A percentile compares a stretch with the other conserved stretches of the same genome.
These are phyloP conservation scores for Amorpha juglandis DNA, from an alignment of 2,888 invertebrate genomes.

Conservation along the genomic window DNA sequence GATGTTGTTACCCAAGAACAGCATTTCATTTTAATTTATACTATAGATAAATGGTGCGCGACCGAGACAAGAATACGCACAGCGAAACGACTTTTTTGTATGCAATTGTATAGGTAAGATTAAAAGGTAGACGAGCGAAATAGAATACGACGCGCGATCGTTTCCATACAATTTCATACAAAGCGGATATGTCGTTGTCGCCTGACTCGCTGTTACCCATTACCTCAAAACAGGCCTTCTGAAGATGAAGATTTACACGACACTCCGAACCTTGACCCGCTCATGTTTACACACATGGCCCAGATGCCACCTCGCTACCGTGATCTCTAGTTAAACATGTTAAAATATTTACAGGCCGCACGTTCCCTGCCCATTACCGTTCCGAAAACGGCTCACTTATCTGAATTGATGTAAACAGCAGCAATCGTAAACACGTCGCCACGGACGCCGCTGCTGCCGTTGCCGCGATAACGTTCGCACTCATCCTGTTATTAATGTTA, in stretches of 20 bases:
- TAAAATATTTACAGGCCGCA: conserved; percentile 9
- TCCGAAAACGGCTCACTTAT: conserved; percentile 30
- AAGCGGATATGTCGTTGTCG: too few species aligned
- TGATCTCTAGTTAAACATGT: neutral
- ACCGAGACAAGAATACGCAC: too few species aligned
- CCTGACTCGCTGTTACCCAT: neutral
- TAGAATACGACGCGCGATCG: too few species aligned
- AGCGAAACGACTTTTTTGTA: too few species aligned
- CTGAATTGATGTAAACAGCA: conserved; percentile 31
- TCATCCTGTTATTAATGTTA: conserved; percentile 35
- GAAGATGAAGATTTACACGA: neutral
- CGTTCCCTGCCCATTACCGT: neutral
- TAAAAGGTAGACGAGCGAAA: too few species aligned
- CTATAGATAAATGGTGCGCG: too few species aligned
- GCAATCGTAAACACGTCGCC: conserved; percentile 36
- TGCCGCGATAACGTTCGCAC: conserved; percentile 34
- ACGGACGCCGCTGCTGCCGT: conserved; percentile 15
- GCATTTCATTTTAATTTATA: too few species aligned
- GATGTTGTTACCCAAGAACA: too few species aligned
- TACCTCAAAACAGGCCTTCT: neutral
- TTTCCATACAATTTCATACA: too few species aligned
- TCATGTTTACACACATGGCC: conserved; percentile 3
- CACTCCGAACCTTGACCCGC: neutral
- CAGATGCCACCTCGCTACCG: neutral
- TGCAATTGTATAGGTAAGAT: too few species aligned